Percentiles rank a stretch among this genome's conserved stretches.
Evolutionary conservation across 2,888 invertebrate genomes (phyloP).

Genomic region (Tigriopus californicus): DNA sequence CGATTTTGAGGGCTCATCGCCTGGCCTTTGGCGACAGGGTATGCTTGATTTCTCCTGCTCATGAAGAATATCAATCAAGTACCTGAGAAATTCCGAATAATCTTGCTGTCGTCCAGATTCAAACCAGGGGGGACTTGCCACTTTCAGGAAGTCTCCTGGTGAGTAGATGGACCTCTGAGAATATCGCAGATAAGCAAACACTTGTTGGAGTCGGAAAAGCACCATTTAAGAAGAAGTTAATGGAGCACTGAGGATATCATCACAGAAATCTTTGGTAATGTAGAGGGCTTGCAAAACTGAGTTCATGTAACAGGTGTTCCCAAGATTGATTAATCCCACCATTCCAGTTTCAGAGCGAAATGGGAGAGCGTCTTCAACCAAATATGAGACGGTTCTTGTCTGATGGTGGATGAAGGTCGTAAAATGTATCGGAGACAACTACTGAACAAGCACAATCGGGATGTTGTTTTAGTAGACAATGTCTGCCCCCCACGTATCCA

Average conservation of each 20-base stretch:
- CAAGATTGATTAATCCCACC: slow-evolving; percentile 4
- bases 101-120: slow-evolving; percentile 51
- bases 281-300: slow-evolving; percentile 45
- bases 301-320: slow-evolving; percentile 13
- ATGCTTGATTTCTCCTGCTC: slow-evolving; percentile 16
- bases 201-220: slow-evolving; percentile 45
- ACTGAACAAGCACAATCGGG: too few species aligned
- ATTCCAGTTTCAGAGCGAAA: slow-evolving; percentile 1
- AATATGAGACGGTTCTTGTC: too few species aligned
- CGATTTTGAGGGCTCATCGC: too few species aligned
- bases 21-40: too few species aligned
- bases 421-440: background rate
- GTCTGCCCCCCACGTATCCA: too few species aligned
- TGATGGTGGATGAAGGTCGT: too few species aligned
- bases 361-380: too few species aligned
- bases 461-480: too few species aligned
- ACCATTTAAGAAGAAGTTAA: slow-evolving; percentile 33
- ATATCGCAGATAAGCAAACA: slow-evolving; percentile 44
- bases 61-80: slow-evolving; percentile 17
- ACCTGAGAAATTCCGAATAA: slow-evolving; percentile 20
- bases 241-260: slow-evolving; percentile 14
- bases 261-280: slow-evolving; percentile 43
- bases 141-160: slow-evolving; percentile 48
- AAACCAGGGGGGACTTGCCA: slow-evolving; percentile 57
- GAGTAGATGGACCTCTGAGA: slow-evolving; percentile 22